Evolutionary conservation across 1,140 invertebrate genomes (phyloP).

Genomic region (Lasioglossum baleicum): DNA sequence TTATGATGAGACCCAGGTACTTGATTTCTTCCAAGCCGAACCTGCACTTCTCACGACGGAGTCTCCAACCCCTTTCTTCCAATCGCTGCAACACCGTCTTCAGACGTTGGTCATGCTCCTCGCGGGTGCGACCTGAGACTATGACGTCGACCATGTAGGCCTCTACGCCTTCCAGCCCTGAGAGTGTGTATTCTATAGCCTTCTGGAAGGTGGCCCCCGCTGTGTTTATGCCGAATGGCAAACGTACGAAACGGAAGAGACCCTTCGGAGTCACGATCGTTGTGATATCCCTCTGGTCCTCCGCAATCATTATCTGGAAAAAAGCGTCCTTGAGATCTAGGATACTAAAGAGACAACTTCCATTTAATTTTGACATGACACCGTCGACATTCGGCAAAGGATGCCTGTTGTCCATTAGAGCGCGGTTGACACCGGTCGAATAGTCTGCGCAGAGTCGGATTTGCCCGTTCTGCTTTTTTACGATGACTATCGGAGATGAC

Average conservation of each 20-base stretch:
- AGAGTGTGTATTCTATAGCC: no score
- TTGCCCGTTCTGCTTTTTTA: conserved; percentile 55
- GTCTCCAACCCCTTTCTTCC: no score
- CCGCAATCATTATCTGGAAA: neutral
- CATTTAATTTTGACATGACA: no score
- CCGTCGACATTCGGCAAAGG: conserved; percentile 25
- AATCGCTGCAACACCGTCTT: no score
- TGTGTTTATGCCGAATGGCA: neutral
- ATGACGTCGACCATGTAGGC: no score
- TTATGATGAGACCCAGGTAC: no score
- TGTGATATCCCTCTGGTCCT: neutral
- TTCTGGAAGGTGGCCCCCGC: neutral
- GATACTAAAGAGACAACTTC: no score
- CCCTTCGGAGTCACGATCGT: neutral
- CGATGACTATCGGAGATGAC: conserved; percentile 71
- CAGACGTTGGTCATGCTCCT: no score
- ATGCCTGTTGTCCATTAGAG: conserved; percentile 18
- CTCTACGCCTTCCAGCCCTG: no score
- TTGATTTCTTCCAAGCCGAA: no score
- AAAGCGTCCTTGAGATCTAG: conserved; percentile 7
- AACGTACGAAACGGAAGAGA: neutral
- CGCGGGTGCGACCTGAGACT: no score
- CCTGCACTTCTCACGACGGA: no score
- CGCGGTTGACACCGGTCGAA: conserved; percentile 22
- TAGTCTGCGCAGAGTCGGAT: conserved; percentile 28